phyloP scores from a whole-genome alignment of 92 coral and sea anemone species.

The Phenganax marumi region DNA sequence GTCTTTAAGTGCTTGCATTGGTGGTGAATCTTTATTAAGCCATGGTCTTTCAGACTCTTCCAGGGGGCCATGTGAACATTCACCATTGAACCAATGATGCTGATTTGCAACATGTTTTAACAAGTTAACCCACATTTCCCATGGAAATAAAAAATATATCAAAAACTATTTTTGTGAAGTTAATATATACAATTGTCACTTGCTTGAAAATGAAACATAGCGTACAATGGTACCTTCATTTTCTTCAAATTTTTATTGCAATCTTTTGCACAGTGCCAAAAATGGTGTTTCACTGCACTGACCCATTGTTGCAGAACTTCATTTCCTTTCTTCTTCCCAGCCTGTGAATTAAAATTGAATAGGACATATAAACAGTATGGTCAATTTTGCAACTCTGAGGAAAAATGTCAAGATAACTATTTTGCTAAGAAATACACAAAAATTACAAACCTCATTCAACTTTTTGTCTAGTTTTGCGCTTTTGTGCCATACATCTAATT shows the following conservation, averaged over 20 bases:
- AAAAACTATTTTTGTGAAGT: neutral
- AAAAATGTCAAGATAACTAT: too few species aligned
- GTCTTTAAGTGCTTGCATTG: neutral
- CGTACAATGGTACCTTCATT: neutral
- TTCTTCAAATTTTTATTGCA: neutral
- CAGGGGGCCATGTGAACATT: neutral
- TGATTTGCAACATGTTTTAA: slow-evolving; percentile 18
- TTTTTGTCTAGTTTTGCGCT: slow-evolving; percentile 30
- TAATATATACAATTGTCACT: neutral
- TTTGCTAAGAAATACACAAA: too few species aligned
- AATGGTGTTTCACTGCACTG: neutral
- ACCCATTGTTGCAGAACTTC: neutral
- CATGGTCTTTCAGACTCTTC: slow-evolving; percentile 17
- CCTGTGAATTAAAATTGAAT: too few species aligned
- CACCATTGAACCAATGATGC: slow-evolving; percentile 7
- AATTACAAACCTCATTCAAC: too few species aligned
- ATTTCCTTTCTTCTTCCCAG: neutral
- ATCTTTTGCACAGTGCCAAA: neutral
- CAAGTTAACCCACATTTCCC: slow-evolving; percentile 2
- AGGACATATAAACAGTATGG: too few species aligned
- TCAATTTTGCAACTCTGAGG: too few species aligned
- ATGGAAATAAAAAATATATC: neutral
- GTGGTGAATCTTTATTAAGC: slow-evolving; percentile 4
- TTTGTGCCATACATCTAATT: slow-evolving; percentile 43
- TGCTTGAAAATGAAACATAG: too few species aligned